phyloP scores from a whole-genome alignment of 2,113 vertebrate species.

The Sula dactylatra region DNA sequence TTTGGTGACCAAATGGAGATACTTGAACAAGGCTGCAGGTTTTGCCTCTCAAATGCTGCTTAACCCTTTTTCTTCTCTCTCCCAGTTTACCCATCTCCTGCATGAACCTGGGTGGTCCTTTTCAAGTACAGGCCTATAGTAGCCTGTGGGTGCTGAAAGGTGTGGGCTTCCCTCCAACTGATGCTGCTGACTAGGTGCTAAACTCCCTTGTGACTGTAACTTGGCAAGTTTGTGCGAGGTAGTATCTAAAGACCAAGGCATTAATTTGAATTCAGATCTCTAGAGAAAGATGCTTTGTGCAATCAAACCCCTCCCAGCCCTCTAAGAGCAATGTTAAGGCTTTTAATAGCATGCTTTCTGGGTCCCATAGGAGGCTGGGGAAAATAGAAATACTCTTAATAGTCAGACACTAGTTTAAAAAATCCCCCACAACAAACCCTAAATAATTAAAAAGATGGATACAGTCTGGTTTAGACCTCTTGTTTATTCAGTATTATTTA shows the following conservation, averaged over 20 bases:
- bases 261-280: background rate
- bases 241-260: background rate
- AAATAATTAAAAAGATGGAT: constrained; percentile 45
- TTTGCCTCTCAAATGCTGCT: background rate
- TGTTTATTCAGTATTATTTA: constrained; percentile 9
- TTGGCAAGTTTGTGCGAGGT: background rate
- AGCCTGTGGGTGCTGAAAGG: background rate
- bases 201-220: background rate
- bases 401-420: background rate
- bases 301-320: background rate
- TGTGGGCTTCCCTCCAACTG: background rate
- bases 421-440: background rate
- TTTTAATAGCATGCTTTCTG: background rate
- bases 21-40: background rate
- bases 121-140: rapidly evolving
- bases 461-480: constrained; percentile 10
- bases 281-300: constrained; percentile 14
- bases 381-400: background rate
- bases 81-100: background rate
- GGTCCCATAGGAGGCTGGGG: background rate
- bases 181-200: background rate
- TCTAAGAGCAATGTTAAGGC: background rate
- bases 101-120: background rate
- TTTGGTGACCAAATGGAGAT: background rate
- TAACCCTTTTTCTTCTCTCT: background rate